Percentiles rank a stretch among this genome's conserved stretches.
Evolutionary conservation across 2,113 vertebrate genomes (phyloP).

Genomic region (Sakesphorus luctuosus): DNA sequence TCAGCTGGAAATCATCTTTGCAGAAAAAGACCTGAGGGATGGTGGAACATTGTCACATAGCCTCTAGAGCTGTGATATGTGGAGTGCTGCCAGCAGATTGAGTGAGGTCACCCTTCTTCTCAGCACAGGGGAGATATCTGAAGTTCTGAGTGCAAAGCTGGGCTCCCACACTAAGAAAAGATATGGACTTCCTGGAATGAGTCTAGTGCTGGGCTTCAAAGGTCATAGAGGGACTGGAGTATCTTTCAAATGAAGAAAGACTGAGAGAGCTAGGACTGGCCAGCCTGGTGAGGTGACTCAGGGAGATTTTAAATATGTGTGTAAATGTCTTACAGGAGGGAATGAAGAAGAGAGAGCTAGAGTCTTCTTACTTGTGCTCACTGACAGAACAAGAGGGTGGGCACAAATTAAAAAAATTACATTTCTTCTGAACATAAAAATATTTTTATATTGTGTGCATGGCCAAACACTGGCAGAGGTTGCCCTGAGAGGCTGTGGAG

Average conservation of each 20-base stretch:
- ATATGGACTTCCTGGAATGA: rapidly evolving
- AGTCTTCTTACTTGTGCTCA: neutral
- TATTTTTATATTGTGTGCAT: neutral
- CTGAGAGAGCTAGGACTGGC: neutral
- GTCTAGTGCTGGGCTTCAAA: neutral
- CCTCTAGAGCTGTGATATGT: neutral
- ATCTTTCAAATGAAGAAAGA: neutral
- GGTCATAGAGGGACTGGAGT: neutral
- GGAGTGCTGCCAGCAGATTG: neutral
- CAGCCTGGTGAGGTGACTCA: neutral
- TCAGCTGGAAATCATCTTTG: neutral
- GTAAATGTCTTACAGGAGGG: rapidly evolving
- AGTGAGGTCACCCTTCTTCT: neutral
- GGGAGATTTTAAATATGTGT: neutral
- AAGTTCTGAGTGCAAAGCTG: neutral
- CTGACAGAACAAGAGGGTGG: neutral
- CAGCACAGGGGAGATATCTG: neutral
- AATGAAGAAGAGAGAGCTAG: neutral
- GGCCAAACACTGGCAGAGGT: neutral
- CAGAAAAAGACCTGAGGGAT: neutral
- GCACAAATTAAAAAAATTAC: rapidly evolving
- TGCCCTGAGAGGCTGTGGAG: neutral
- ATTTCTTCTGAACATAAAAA: neutral
- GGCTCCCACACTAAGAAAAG: neutral
- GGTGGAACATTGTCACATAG: neutral